Base-by-base conservation (phyloP, 2,113 vertebrate species). In the Lepisosteus osseus region DNA sequence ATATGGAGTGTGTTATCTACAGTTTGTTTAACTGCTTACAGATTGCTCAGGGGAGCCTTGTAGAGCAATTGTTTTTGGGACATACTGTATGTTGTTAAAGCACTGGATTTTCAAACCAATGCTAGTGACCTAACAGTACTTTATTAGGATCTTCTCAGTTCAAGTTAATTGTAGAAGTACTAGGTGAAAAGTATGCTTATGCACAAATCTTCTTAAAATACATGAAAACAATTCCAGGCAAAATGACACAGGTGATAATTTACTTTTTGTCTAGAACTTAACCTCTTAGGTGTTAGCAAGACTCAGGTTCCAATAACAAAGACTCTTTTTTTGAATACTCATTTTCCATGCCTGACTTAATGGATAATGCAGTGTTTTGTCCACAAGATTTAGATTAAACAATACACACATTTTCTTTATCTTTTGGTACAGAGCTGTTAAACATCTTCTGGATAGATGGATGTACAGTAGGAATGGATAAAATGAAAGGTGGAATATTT, bases 21-120 rank as follows among this genome's bases (percentile, higher is more conserved):
- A 76, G 76, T 76, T 73, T 74, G 69, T 69, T 79, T 81, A 84
- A 80, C 77, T 78, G 74, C 76, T 74, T 77, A 69, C 76, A 84
- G 83, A 88, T 86, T 84, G 79, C 71, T 61, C 61, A 44, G 76
- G 80, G 62, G 73, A 79, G 72, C 42, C 57, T 70, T 15, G 5
- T 44, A 40, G 5, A 44, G 59, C 61, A 76, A 61, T 69, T 61
- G 68, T 11, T 47, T 61, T 2, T 71, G 9, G 59, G 64, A 15
- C 72, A 56, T 3, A 15, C 59, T 54, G 71, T 72, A 65, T 42
- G 40, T 12, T 12, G 12, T 65, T 65, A 29, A 29, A 29, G 29
- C 29, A 29, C 29, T 29, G 8, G 7, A 42, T 29, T 65, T 29
- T 65, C 63, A 42, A 8, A 42, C 63, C 4, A 42, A 12, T 42